Percentiles rank a stretch among this genome's conserved stretches.
Evolutionary conservation across 2,113 vertebrate genomes (phyloP).

Genomic region (Bolborhynchus lineola): DNA sequence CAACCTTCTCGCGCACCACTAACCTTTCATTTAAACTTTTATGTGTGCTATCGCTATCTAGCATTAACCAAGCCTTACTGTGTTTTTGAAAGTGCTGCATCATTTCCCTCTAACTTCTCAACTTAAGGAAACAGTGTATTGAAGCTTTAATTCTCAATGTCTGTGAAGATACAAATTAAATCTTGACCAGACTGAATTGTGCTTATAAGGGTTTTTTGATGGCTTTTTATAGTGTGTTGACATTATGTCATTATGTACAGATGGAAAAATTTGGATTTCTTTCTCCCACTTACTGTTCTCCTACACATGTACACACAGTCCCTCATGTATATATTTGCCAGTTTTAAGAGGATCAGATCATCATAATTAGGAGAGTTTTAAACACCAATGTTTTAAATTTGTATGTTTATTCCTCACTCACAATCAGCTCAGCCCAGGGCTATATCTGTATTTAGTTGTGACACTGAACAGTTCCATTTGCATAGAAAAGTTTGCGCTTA

Average conservation of each 20-base stretch:
- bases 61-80: background rate
- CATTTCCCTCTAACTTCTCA: background rate
- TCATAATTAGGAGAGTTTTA: background rate
- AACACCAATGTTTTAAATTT: background rate
- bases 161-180: background rate
- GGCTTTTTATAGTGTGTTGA: background rate
- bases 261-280: constrained; percentile 20
- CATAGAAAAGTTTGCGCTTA: background rate
- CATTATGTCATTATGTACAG: constrained; percentile 33
- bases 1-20: background rate
- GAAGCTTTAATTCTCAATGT: background rate
- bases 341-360: background rate
- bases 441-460: background rate
- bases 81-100: background rate
- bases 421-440: background rate
- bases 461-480: background rate
- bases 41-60: background rate
- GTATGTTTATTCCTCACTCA: background rate
- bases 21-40: background rate
- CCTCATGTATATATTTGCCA: background rate
- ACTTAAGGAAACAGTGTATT: background rate
- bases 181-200: background rate
- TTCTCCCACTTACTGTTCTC: constrained; percentile 21
- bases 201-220: background rate
- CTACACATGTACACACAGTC: background rate